These are phyloP conservation scores for Drosophila insularis DNA, from an alignment of 1,140 invertebrate genomes.

Conservation along the genomic window DNA sequence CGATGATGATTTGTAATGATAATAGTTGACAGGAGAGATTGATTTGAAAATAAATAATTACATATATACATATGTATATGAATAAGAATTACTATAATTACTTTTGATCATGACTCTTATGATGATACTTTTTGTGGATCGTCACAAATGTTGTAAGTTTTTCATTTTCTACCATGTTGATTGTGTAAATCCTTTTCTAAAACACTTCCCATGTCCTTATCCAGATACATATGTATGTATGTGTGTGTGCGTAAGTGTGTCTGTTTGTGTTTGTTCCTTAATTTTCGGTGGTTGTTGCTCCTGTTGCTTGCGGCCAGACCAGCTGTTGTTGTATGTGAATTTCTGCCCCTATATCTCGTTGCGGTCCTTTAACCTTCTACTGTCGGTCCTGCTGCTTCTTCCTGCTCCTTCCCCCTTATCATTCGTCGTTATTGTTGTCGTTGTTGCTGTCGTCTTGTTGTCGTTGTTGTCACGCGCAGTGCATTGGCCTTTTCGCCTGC, in stretches of 20 bases:
- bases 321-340: constrained; percentile 55
- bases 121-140: no score
- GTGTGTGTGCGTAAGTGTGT: not conserved
- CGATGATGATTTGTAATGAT: no score
- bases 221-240: not conserved
- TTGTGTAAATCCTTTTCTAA: not conserved
- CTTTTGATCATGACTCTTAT: no score
- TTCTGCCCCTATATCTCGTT: constrained; percentile 35
- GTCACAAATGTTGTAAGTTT: no score
- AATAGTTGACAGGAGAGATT: not conserved
- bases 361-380: not conserved
- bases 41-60: no score
- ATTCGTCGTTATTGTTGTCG: not conserved
- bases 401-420: not conserved
- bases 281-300: constrained; percentile 63
- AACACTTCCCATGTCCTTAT: not conserved
- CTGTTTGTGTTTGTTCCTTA: constrained; percentile 11
- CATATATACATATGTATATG: no score
- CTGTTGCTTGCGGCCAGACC: constrained; percentile 52
- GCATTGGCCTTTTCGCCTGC: constrained; percentile 71
- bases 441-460: constrained; percentile 25
- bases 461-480: constrained; percentile 55
- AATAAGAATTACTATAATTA: no score
- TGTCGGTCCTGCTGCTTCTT: not conserved
- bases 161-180: not conserved